Conservation (phyloP, 2,888 invertebrate species). For the Idaea dimidiata region DNA sequence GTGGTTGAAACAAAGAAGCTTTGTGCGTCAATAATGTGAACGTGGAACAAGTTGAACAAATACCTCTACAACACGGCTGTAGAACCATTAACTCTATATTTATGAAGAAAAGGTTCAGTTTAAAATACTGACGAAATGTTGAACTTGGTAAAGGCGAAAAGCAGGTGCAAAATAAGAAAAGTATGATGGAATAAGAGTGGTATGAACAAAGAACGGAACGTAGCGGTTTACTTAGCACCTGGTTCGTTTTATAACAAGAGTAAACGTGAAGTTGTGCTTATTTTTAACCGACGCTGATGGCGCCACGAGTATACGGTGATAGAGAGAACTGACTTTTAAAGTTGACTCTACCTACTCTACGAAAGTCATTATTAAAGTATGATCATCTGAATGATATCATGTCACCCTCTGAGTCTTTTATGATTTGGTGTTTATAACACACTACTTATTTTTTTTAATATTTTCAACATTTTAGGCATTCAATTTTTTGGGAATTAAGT, state of each 20-base stretch:
- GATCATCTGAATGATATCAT: too few species aligned
- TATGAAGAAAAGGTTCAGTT: constrained; percentile 9
- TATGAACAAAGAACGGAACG: constrained; percentile 39
- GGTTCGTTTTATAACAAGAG: constrained; percentile 27
- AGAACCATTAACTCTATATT: constrained; percentile 22
- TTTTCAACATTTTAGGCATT: too few species aligned
- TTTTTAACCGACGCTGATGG: neutral
- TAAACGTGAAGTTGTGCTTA: constrained; percentile 18
- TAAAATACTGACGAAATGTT: constrained; percentile 4
- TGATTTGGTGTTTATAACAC: too few species aligned
- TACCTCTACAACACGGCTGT: neutral
- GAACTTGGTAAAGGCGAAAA: constrained; percentile 18
- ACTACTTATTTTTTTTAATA: too few species aligned
- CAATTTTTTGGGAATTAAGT: too few species aligned
- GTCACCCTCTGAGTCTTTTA: too few species aligned
- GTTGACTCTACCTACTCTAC: too few species aligned
- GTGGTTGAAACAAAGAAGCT: constrained; percentile 36
- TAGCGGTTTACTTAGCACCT: constrained; percentile 42
- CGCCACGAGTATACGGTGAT: neutral
- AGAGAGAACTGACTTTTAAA: neutral
- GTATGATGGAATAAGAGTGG: constrained; percentile 30
- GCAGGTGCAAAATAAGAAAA: constrained; percentile 51
- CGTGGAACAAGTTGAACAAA: constrained; percentile 21
- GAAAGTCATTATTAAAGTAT: too few species aligned
- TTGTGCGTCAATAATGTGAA: constrained; percentile 29